A percentile compares a stretch with the other conserved stretches of the same genome.
These are phyloP conservation scores for Campylorhamphus procurvoides DNA, from an alignment of 2,113 vertebrate genomes.

Conservation along the genomic window DNA sequence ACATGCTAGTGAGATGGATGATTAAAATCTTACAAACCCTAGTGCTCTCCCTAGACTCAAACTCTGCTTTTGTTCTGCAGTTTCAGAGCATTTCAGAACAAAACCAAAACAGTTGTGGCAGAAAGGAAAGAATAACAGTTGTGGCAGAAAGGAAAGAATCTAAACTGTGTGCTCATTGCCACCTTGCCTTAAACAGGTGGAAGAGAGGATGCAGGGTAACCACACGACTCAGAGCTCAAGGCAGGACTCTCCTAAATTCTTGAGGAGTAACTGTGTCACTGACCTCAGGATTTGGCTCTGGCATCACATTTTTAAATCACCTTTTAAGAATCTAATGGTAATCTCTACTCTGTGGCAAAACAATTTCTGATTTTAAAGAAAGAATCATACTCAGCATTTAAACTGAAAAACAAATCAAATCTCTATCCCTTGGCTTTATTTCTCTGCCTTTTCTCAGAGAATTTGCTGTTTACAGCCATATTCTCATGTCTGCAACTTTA, in stretches of 20 bases:
- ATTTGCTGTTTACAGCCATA: not conserved
- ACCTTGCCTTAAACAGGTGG: not conserved
- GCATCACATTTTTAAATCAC: not conserved
- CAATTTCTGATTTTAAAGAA: accelerated
- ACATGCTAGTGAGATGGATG: slow-evolving; percentile 6
- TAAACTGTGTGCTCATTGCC: accelerated
- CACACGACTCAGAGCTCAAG: not conserved
- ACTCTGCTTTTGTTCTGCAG: not conserved
- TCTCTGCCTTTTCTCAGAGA: not conserved
- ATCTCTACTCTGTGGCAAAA: not conserved
- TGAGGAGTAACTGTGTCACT: not conserved
- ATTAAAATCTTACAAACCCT: slow-evolving; percentile 42
- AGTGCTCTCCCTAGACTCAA: not conserved
- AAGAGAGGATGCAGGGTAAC: not conserved
- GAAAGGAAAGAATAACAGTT: no score
- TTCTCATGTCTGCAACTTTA: not conserved
- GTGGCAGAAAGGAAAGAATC: not conserved
- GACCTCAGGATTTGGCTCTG: not conserved
- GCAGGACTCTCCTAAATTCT: not conserved
- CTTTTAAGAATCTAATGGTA: not conserved
- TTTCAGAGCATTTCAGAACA: not conserved
- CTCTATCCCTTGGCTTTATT: not conserved
- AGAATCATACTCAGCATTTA: not conserved
- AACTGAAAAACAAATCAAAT: not conserved
- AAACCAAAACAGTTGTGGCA: not conserved